Conservation (phyloP, 2,888 invertebrate species). For the Pyralis farinalis region DNA sequence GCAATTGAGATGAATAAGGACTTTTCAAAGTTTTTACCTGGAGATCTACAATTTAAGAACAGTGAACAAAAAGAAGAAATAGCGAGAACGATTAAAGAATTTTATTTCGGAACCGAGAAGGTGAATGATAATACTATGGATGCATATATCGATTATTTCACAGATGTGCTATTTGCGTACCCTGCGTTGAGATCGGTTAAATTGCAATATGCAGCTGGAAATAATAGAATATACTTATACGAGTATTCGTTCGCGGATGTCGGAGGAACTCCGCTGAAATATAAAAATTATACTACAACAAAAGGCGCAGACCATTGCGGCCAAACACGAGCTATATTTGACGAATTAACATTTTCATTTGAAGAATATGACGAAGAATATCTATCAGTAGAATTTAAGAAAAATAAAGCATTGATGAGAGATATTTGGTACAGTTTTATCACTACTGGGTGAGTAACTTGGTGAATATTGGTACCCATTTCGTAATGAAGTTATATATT, state of each 20-base stretch:
- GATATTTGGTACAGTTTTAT: neutral
- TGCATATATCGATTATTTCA: conserved; percentile 16
- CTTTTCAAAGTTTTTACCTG: conserved; percentile 12
- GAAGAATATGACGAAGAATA: neutral
- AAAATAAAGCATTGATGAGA: neutral
- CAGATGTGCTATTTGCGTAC: conserved; percentile 39
- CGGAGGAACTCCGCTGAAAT: conserved; percentile 11
- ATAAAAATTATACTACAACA: conserved; percentile 9
- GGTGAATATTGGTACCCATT: too few relatives aligned
- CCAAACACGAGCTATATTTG: conserved; percentile 16
- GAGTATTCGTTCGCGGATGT: conserved; percentile 21
- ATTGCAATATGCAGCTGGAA: conserved; percentile 20
- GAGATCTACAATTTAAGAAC: conserved; percentile 7
- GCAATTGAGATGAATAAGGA: conserved; percentile 8
- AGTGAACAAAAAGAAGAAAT: conserved; percentile 16
- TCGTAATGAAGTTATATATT: too few relatives aligned
- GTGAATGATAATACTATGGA: conserved; percentile 12
- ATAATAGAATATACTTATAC: conserved; percentile 26
- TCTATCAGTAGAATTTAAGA: neutral
- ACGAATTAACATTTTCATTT: neutral
- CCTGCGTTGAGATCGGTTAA: conserved; percentile 21
- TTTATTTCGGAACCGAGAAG: conserved; percentile 25
- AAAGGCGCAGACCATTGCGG: conserved; percentile 23
- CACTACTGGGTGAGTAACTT: neutral
- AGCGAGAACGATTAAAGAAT: conserved; percentile 17